Base-by-base conservation (phyloP, 2,113 vertebrate species). In the Sclerurus mexicanus region DNA sequence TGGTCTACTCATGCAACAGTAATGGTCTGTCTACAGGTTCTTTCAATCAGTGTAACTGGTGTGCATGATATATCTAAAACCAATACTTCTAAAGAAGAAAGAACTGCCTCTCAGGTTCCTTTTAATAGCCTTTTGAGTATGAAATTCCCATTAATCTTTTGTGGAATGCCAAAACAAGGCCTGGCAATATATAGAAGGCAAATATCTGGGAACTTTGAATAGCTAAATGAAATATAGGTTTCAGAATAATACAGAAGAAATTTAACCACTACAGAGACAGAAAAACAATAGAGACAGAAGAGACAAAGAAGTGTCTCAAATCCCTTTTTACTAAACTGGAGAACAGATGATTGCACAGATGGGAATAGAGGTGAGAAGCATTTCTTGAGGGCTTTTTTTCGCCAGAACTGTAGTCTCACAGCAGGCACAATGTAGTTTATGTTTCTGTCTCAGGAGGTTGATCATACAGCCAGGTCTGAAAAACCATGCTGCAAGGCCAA, bases 201-300 rank as follows among this genome's bases (percentile, higher is more conserved):
- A 95, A 73, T 93, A 79, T 62, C 93, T 23, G 68, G 35, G 27
- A 67, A 76, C 35, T 52, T 92, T 92, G 72, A 94, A 88, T 56
- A 74, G 37, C 37, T 85, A 60, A 84, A 90, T 87, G 66, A 92
- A 93, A 76, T 47, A 67, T 0, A 4, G 7, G 33, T 92, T 89
- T 83, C 59, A 55, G n/a, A 79, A 59, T 68, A 93, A 66, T 75
- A 20, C 11, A 53, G 50, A 95, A 94, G 86, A 91, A 49, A 60
- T 82, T 63, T 93, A 68, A 39, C n/a, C 21, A 69, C 31, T 62
- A 10, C 3, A 3, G 72, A 90, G 39, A 66, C 3, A 1, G 27
- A 92, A 96, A 97, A 67, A 64, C 79, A 94, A 37, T 35, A 58
- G 79, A 90, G 33, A 82, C 62, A 87, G 67, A 95, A 97, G 75